Conservation (phyloP, 2,888 invertebrate species). For the Heliconius cydno region DNA sequence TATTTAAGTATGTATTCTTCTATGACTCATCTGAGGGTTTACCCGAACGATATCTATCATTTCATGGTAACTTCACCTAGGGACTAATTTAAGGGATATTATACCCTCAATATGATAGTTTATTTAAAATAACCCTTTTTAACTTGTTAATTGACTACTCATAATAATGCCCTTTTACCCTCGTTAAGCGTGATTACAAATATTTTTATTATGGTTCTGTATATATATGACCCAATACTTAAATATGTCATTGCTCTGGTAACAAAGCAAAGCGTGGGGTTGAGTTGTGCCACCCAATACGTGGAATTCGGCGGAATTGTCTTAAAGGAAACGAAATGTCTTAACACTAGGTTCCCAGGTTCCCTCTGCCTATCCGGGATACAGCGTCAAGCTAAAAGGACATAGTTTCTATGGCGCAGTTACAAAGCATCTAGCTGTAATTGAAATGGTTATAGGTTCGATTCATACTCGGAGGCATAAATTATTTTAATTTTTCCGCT, state of each 20-base stretch:
- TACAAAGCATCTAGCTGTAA: neutral
- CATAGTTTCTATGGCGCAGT: neutral
- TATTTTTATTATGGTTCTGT: slow-evolving; percentile 17
- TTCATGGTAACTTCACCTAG: slow-evolving; percentile 40
- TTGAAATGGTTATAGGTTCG: neutral
- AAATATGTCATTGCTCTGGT: too few relatives aligned
- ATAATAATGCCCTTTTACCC: slow-evolving; percentile 30
- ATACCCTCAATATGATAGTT: slow-evolving; percentile 40
- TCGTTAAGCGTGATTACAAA: slow-evolving; percentile 26
- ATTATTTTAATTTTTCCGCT: neutral
- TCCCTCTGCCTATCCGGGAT: too few relatives aligned
- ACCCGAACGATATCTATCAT: slow-evolving; percentile 44
- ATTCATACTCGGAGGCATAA: neutral
- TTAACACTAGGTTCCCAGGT: too few relatives aligned
- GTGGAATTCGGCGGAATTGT: too few relatives aligned
- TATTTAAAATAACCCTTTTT: slow-evolving; percentile 45
- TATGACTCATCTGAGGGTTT: slow-evolving; percentile 42
- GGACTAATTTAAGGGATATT: slow-evolving; percentile 40
- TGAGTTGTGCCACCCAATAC: too few relatives aligned
- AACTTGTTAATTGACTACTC: slow-evolving; percentile 38
- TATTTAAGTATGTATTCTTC: neutral
- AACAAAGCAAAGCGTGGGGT: too few relatives aligned
- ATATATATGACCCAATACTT: neutral
- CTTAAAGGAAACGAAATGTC: too few relatives aligned
- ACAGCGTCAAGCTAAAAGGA: too few relatives aligned